These are phyloP conservation scores for Mactromeris polynyma DNA, from an alignment of 2,888 invertebrate species.

Conservation along the genomic window DNA sequence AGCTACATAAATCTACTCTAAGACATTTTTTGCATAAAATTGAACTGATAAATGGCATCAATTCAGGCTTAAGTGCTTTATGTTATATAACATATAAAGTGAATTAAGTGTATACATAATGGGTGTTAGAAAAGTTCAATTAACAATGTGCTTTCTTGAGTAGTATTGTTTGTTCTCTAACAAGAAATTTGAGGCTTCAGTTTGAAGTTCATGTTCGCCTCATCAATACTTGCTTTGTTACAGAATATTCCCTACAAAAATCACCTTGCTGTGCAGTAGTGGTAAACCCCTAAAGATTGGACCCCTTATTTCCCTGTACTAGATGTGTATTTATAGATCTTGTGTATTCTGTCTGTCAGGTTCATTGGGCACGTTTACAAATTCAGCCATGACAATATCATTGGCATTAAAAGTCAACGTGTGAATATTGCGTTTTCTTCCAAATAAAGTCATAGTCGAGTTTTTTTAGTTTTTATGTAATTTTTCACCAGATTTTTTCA, in stretches of 20 bases:
- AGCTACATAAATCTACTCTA: no score
- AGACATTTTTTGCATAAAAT: no score
- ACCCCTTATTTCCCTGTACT: not conserved
- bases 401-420: not conserved
- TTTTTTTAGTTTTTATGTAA: no score
- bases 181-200: no score
- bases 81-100: no score
- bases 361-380: not conserved
- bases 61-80: no score
- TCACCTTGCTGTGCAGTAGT: not conserved
- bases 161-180: no score
- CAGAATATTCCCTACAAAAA: not conserved
- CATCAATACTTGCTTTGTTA: not conserved
- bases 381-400: not conserved
- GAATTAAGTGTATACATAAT: no score
- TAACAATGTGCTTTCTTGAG: no score
- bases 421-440: not conserved
- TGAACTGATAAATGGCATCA: no score
- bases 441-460: not conserved
- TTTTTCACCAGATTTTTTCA: not conserved
- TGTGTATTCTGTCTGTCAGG: not conserved
- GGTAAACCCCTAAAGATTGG: not conserved
- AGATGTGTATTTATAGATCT: not conserved
- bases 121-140: no score
- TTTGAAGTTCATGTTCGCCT: no score